Base-by-base conservation (phyloP, 2,797 vertebrate genomes). In the Lates japonicus region DNA sequence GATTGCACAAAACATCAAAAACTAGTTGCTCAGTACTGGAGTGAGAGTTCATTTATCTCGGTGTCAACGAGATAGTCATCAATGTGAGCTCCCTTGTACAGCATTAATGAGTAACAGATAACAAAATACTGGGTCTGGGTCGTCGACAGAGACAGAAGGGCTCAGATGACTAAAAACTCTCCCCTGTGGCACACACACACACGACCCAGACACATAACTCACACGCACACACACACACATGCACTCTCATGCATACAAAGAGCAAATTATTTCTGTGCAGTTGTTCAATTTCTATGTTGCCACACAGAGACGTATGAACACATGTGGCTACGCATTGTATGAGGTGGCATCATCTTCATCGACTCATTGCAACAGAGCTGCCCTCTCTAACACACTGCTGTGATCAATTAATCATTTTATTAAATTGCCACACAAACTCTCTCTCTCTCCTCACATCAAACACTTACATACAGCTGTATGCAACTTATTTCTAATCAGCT, bases 131-230 rank as follows among this genome's bases (percentile, higher is more conserved):
- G 65, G 13, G 13, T 58, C 29, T 72, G 73, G 52, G 55, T 64
- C 19, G 70, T 57, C 72, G 70, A 82, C 81, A 78, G 64, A 87
- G 72, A 78, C 70, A 84, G 67, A 66, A 49, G 87, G 87, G 81
- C 84, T 91, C 91, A 93, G 91, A 90, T 93, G 91, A 87, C 84
- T 76, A n/a, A 71, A 82, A 80, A 75, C 72, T 49, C 71, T 91
- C 90, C 86, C 90, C 60, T 66, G 87, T 79, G 90, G 66, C 80
- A 49, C 61, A 41, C 48, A 52, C 55, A 71, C 67, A 58, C 48
- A 51, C 60, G 78, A 58, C 67, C 82, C 35, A 51, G 46, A 74
- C 39, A 68, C 69, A 52, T 22, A 58, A 20, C 60, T 35, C 59
- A 81, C 49, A 74, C 1, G 1, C 41, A 29, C 37, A 46, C 25